Conservation (phyloP, 2,888 invertebrate genomes). For the Watsonalla cultraria region DNA sequence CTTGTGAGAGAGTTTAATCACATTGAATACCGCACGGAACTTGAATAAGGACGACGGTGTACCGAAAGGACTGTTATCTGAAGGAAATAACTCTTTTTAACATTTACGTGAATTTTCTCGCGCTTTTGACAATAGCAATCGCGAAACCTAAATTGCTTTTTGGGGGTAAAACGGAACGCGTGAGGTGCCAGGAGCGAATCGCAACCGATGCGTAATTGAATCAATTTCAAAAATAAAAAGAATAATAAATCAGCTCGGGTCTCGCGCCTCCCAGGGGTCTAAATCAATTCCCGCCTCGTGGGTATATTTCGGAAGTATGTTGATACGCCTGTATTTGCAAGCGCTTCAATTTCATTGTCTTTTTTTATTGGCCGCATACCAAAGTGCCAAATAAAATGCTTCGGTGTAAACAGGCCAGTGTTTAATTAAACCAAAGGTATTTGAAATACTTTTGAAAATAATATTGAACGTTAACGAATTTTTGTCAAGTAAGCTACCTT, state of each 20-base stretch:
- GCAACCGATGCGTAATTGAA: slow-evolving; percentile 24
- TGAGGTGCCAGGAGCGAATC: slow-evolving; percentile 14
- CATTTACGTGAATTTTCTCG: slow-evolving; percentile 39
- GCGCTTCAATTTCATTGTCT: background rate
- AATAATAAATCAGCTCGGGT: slow-evolving; percentile 10
- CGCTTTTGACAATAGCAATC: slow-evolving; percentile 33
- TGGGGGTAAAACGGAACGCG: slow-evolving; percentile 22
- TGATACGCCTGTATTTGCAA: background rate
- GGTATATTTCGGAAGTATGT: background rate
- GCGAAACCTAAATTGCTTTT: slow-evolving; percentile 47
- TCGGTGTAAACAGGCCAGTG: background rate
- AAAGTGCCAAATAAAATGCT: background rate
- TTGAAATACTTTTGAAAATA: too few species aligned
- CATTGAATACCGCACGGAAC: background rate
- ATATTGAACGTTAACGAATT: too few species aligned
- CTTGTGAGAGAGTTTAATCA: background rate
- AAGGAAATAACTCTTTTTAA: slow-evolving; percentile 40
- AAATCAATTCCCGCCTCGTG: background rate
- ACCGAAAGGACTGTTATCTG: slow-evolving; percentile 33
- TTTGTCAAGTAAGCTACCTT: background rate
- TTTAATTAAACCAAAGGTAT: background rate
- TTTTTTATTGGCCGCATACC: background rate
- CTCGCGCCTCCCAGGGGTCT: background rate
- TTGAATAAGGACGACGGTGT: slow-evolving; percentile 14
- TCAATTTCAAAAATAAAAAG: slow-evolving; percentile 18